A percentile compares a stretch with the other conserved stretches of the same genome.
These are phyloP conservation scores for Leptodirus hochenwartii DNA, from an alignment of 2,888 invertebrate species.

Conservation along the genomic window DNA sequence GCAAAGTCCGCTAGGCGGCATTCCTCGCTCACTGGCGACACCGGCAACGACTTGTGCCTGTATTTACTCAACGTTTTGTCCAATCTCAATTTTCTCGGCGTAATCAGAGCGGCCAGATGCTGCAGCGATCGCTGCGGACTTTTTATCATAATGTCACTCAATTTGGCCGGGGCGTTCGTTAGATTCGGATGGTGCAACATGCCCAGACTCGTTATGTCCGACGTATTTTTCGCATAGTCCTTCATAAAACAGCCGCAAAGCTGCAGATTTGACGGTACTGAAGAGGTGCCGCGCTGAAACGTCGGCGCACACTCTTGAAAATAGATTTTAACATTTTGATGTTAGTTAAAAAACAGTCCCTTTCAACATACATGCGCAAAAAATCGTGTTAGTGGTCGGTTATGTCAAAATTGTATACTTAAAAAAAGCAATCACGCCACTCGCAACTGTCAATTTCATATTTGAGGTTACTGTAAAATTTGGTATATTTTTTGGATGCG, in stretches of 20 bases:
- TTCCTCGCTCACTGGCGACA: slow-evolving; percentile 68
- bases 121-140: slow-evolving; percentile 17
- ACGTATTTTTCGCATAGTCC: slow-evolving; percentile 22
- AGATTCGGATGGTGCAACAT: slow-evolving; percentile 2
- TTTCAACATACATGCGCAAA: too few relatives aligned
- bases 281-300: slow-evolving; percentile 17
- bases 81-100: slow-evolving; percentile 23
- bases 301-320: too few relatives aligned
- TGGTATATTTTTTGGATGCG: too few relatives aligned
- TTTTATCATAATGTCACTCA: slow-evolving; percentile 17
- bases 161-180: too few relatives aligned
- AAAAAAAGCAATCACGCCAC: too few relatives aligned
- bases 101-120: slow-evolving; percentile 17
- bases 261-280: slow-evolving; percentile 23
- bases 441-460: too few relatives aligned
- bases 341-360: too few relatives aligned
- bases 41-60: slow-evolving; percentile 54
- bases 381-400: too few relatives aligned
- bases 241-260: slow-evolving; percentile 27
- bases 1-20: slow-evolving; percentile 25
- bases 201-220: slow-evolving; percentile 12
- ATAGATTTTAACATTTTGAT: too few relatives aligned
- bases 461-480: too few relatives aligned
- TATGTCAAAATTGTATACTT: too few relatives aligned
- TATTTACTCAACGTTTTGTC: slow-evolving; percentile 25